Conservation (phyloP, 2,888 invertebrate genomes). For the Hoplodrina ambigua region DNA sequence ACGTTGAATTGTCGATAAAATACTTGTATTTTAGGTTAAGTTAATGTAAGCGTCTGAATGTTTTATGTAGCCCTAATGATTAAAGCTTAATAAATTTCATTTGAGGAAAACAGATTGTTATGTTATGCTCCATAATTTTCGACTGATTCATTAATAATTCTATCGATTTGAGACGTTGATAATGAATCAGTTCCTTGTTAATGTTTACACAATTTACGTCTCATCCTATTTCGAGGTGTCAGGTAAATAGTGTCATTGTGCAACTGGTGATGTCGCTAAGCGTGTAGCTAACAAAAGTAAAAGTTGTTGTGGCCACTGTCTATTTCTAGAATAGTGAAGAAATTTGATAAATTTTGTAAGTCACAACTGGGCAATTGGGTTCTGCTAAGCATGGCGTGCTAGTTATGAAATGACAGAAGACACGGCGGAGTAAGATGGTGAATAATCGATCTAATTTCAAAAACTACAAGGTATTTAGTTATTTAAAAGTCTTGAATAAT, state of each 20-base stretch:
- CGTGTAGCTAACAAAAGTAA: slow-evolving; percentile 23
- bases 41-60: slow-evolving; percentile 81
- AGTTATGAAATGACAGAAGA: slow-evolving; percentile 27
- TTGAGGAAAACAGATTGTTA: slow-evolving; percentile 64
- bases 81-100: slow-evolving; percentile 76
- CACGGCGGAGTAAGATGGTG: slow-evolving; percentile 2
- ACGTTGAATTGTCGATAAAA: slow-evolving; percentile 74
- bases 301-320: slow-evolving; percentile 32
- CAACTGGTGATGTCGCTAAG: slow-evolving; percentile 44
- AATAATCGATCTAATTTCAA: slow-evolving; percentile 20
- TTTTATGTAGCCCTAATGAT: slow-evolving; percentile 77
- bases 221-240: slow-evolving; percentile 39
- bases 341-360: slow-evolving; percentile 42
- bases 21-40: slow-evolving; percentile 80
- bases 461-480: slow-evolving; percentile 13
- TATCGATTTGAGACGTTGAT: slow-evolving; percentile 36
- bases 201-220: slow-evolving; percentile 36
- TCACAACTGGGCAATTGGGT: slow-evolving; percentile 36
- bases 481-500: slow-evolving; percentile 23
- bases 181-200: slow-evolving; percentile 36
- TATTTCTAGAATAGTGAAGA: slow-evolving; percentile 33
- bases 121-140: slow-evolving; percentile 48
- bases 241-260: slow-evolving; percentile 47
- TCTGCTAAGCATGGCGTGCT: slow-evolving; percentile 28
- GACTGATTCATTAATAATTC: slow-evolving; percentile 34